Conservation (phyloP, 2,797 vertebrate species). For the Crocodylus rhombifer region DNA sequence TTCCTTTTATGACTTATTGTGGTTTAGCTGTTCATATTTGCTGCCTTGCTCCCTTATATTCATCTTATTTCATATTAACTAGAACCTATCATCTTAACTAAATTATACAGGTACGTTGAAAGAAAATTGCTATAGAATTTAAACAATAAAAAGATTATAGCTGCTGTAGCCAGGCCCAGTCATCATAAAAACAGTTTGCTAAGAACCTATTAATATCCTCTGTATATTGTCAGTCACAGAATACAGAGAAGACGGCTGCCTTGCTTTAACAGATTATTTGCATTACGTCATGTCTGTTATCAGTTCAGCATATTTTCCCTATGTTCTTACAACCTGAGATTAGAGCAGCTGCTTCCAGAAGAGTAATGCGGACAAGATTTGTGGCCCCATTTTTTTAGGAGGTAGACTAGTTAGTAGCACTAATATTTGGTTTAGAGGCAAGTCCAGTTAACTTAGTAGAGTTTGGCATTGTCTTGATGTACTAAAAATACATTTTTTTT, state of each 20-base stretch:
- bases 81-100: not conserved
- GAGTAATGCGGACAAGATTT: not conserved
- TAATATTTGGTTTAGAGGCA: not conserved
- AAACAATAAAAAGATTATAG: constrained; percentile 36
- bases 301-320: not conserved
- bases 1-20: not conserved
- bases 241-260: not conserved
- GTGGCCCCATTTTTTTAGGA: not conserved
- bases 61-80: constrained; percentile 22
- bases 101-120: not conserved
- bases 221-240: not conserved
- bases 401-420: not conserved
- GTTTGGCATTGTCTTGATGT: not conserved
- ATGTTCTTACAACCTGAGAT: not conserved
- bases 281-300: not conserved
- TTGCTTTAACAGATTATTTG: not conserved
- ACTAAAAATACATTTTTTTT: not conserved
- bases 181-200: not conserved
- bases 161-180: not conserved
- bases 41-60: not conserved
- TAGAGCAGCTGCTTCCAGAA: not conserved
- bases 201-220: not conserved
- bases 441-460: not conserved
- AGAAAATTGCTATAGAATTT: not conserved
- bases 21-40: not conserved